phyloP scores from a whole-genome alignment of 2,888 invertebrate genomes.

The Eurois occulta region DNA sequence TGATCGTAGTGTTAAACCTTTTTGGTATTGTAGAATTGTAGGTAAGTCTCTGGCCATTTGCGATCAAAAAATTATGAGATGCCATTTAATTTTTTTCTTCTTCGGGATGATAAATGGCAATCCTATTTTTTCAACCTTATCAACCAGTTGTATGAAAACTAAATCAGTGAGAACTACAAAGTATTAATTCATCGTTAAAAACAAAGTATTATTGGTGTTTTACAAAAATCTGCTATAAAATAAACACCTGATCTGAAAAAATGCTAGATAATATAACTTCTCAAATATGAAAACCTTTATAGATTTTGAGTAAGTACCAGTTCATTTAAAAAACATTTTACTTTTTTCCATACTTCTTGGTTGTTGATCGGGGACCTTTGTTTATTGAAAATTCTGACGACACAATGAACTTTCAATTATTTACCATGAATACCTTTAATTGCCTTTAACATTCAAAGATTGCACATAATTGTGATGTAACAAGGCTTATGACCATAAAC shows the following conservation, averaged over 20 bases:
- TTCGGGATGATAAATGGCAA: background rate
- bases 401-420: background rate
- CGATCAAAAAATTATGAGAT: background rate
- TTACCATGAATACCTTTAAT: constrained; percentile 23
- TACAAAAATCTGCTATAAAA: background rate
- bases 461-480: constrained; percentile 48
- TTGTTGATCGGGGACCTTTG: background rate
- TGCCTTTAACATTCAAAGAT: constrained; percentile 50
- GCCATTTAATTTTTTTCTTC: background rate
- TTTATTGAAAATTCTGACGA: background rate
- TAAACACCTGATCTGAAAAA: background rate
- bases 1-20: background rate
- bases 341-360: background rate
- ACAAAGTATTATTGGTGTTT: background rate
- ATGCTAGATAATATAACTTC: background rate
- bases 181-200: background rate
- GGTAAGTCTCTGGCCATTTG: background rate
- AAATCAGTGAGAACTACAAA: background rate
- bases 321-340: background rate
- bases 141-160: background rate
- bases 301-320: background rate
- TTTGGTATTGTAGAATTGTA: background rate
- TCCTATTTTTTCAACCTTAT: background rate
- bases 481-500: constrained; percentile 40
- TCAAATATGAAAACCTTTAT: background rate